These are phyloP conservation scores for Mimachlamys varia DNA, from an alignment of 2,888 invertebrate species.

Conservation along the genomic window DNA sequence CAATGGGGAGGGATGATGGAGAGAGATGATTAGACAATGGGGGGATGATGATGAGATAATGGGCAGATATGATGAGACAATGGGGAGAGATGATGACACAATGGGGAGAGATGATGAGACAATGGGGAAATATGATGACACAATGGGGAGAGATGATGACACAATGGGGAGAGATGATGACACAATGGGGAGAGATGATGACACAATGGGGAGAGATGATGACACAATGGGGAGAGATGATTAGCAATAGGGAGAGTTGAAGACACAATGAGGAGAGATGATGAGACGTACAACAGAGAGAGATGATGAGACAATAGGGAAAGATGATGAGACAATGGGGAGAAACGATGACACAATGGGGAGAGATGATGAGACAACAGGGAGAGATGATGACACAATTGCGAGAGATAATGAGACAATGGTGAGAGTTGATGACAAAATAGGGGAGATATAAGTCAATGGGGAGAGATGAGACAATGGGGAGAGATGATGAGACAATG, in stretches of 20 bases:
- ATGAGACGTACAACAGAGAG: too few species aligned
- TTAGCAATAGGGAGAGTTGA: neutral
- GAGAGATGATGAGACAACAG: neutral
- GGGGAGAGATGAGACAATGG: neutral
- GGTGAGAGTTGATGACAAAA: neutral
- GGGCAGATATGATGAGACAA: neutral
- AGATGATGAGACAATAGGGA: neutral
- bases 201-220: neutral
- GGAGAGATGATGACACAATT: neutral
- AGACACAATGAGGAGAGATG: neutral
- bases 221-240: neutral
- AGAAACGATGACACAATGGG: neutral
- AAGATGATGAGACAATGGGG: neutral
- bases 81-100: too few species aligned
- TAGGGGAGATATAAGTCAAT: neutral
- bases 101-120: too few species aligned
- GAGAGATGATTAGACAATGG: neutral
- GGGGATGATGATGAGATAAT: neutral
- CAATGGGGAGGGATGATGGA: neutral
- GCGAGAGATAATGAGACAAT: neutral
- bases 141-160: neutral
- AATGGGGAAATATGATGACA: too few species aligned
- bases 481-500: too few species aligned
- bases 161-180: neutral
- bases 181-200: too few species aligned